phyloP scores from a whole-genome alignment of 2,888 invertebrate species.

The Mesopsocus fuscifrons region DNA sequence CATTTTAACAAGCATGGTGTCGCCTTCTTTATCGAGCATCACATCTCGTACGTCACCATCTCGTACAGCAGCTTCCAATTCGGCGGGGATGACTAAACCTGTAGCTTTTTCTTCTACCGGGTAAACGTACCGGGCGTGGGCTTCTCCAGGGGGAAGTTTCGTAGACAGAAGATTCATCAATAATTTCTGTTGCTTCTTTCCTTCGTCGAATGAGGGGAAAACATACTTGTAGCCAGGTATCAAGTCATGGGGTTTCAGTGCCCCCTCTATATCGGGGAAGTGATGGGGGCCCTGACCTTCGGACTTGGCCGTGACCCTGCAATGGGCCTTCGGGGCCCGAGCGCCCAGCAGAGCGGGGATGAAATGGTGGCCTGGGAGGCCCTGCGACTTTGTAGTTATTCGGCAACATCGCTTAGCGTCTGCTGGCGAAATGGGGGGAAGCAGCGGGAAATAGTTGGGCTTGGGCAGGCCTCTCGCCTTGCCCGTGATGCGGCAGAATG shows the following conservation, averaged over 20 bases:
- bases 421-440: conserved; percentile 65
- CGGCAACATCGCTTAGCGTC: conserved; percentile 61
- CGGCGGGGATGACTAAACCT: conserved; percentile 52
- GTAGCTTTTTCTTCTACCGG: conserved; percentile 53
- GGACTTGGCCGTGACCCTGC: conserved; percentile 43
- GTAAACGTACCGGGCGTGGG: conserved; percentile 45
- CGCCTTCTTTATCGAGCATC: conserved; percentile 54
- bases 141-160: conserved; percentile 22
- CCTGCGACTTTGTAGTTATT: conserved; percentile 58
- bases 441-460: conserved; percentile 62
- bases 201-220: conserved; percentile 48
- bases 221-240: conserved; percentile 54
- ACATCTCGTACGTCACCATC: conserved; percentile 60
- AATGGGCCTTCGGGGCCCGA: conserved; percentile 26
- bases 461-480: conserved; percentile 60
- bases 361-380: conserved; percentile 55
- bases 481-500: conserved; percentile 65
- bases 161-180: conserved; percentile 15
- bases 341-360: conserved; percentile 48
- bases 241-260: conserved; percentile 31
- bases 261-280: conserved; percentile 27
- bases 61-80: conserved; percentile 53
- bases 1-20: conserved; percentile 50
- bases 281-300: conserved; percentile 41
- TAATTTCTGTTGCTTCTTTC: conserved; percentile 41